phyloP scores from a whole-genome alignment of 2,113 vertebrate genomes.

The Zingel zingel region DNA sequence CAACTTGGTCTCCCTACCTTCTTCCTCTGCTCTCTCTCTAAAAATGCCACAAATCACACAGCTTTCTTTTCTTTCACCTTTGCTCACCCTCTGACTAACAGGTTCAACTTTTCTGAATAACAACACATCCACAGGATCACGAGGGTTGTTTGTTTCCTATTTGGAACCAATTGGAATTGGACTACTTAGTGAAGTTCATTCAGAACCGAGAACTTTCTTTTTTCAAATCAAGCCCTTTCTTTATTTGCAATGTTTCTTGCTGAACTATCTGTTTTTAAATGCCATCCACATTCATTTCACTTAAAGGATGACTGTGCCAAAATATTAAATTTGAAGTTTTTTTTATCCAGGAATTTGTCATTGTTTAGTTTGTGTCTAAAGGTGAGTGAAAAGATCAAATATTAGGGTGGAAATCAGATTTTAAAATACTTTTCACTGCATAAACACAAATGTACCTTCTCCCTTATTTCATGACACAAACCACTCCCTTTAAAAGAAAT shows the following conservation, averaged over 20 bases:
- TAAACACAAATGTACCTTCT: background rate
- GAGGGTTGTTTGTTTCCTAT: background rate
- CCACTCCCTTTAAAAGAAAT: background rate
- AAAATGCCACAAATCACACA: background rate
- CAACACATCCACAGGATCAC: background rate
- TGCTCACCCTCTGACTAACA: background rate
- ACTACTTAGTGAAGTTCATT: constrained; percentile 17
- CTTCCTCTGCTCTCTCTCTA: background rate
- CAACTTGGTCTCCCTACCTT: background rate
- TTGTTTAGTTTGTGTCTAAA: background rate
- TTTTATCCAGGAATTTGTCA: background rate
- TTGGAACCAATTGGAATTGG: background rate
- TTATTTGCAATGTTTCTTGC: background rate
- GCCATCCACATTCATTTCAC: background rate
- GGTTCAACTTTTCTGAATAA: background rate
- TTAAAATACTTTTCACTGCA: background rate
- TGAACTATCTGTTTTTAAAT: constrained; percentile 27
- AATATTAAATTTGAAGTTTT: background rate
- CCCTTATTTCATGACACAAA: background rate
- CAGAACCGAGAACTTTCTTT: constrained; percentile 9
- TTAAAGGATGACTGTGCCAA: constrained; percentile 7
- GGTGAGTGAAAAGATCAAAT: background rate
- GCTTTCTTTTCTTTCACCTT: background rate
- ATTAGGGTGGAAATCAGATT: background rate
- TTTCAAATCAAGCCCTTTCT: constrained; percentile 29